phyloP scores from a whole-genome alignment of 2,797 vertebrate species.

The Lates japonicus region DNA sequence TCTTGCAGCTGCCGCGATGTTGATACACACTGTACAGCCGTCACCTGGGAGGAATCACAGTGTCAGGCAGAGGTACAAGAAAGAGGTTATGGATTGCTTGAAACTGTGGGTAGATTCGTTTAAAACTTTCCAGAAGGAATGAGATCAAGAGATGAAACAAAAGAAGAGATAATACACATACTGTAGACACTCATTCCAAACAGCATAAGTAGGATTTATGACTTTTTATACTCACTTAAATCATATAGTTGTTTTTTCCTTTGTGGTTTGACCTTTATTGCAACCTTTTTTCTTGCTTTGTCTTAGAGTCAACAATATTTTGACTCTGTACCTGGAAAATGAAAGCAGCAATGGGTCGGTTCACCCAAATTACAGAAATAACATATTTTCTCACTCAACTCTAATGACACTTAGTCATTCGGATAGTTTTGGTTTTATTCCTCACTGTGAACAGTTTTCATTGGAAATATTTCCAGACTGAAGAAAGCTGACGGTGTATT shows the following conservation, averaged over 20 bases:
- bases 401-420: constrained; percentile 6
- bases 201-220: not conserved
- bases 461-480: not conserved
- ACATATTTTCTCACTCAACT: not conserved
- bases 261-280: not conserved
- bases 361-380: not conserved
- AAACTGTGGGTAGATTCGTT: too few species aligned
- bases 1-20: constrained; percentile 24
- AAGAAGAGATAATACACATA: not conserved
- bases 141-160: constrained; percentile 2
- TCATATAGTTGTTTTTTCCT: not conserved
- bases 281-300: not conserved
- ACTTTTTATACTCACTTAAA: not conserved
- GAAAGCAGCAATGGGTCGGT: not conserved
- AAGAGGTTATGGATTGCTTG: constrained; percentile 40
- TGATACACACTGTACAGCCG: constrained; percentile 17
- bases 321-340: constrained; percentile 10
- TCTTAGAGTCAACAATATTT: not conserved
- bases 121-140: too few species aligned
- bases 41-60: constrained; percentile 16
- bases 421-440: constrained; percentile 11
- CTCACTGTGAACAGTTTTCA: not conserved
- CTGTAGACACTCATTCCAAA: not conserved
- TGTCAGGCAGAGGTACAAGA: constrained; percentile 33
- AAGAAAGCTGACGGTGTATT: not conserved